Base-by-base conservation (phyloP, 2,113 vertebrate species). In the Psettodes erumei region DNA sequence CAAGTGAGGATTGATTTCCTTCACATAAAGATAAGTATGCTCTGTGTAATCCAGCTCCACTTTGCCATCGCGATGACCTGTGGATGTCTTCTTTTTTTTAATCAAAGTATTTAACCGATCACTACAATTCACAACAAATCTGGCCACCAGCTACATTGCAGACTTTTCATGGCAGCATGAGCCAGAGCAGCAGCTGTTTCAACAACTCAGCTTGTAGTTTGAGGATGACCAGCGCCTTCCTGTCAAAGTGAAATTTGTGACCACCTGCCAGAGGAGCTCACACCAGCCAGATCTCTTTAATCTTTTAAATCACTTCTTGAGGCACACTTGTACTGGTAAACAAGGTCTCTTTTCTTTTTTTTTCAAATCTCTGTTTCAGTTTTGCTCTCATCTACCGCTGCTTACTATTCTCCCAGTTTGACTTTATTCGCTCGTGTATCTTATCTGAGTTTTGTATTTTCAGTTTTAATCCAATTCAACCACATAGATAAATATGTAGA, bases 171-270 rank as follows among this genome's bases (percentile, higher is more conserved):
- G 45, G 61, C 54, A 23, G 28, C 62, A 64, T 28, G 55, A 77
- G 63, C 18, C 23, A 1, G 30, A 35, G 59, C 64, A 43, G 69
- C 69, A 70, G 70, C 79, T 78, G 75, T 55, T 79, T 43, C 9
- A 13, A 30, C 4, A 1, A 61, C 73, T 72, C 33, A 35, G 55
- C 43, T 50, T 65, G 50, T 67, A 54, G 45, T 50, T n/a, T 23
- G 37, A 77, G 23, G 23, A 18, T 82, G 64, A 79, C 54, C 18
- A 30, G 43, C 75, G 65, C 64, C 82, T 82, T 62, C n/a, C 38
- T 61, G 77, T 79, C 66, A 67, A 62, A 55, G 76, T 77, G 71
- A 79, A 61, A 81, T 72, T 53, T 77, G 18, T 75, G 61, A 86
- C 67, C 75, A 54, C 68, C 85, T 73, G 80, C 68, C 67, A 70